Percentiles rank a stretch among this genome's conserved stretches.
Evolutionary conservation across 1,140 invertebrate genomes (phyloP).

Genomic region (Psilanteris sp.): DNA sequence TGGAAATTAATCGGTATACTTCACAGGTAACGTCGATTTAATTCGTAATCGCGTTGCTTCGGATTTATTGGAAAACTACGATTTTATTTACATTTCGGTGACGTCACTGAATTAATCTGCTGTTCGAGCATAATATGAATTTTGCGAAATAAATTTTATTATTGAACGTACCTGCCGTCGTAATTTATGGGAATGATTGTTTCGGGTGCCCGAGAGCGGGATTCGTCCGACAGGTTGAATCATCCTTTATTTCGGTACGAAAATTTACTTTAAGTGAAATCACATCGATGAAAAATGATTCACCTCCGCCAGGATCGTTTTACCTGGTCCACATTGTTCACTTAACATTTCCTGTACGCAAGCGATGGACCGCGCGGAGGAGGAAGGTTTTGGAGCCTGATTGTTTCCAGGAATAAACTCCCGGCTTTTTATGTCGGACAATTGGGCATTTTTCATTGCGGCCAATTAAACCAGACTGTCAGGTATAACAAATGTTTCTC

Average conservation of each 20-base stretch:
- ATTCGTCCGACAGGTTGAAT: slow-evolving; percentile 41
- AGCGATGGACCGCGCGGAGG: slow-evolving; percentile 3
- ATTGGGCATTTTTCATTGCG: slow-evolving; percentile 54
- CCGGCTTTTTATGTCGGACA: slow-evolving; percentile 31
- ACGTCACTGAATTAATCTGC: too few relatives aligned
- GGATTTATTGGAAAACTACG: too few relatives aligned
- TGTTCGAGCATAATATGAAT: too few relatives aligned
- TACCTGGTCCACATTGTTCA: slow-evolving; percentile 54
- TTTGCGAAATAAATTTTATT: slow-evolving; percentile 10
- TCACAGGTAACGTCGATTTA: too few relatives aligned
- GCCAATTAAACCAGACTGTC: slow-evolving; percentile 49
- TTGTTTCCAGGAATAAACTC: slow-evolving; percentile 50
- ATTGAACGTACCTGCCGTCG: not conserved
- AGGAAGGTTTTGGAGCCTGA: slow-evolving; percentile 44
- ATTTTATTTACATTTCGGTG: too few relatives aligned
- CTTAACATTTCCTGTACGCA: slow-evolving; percentile 34
- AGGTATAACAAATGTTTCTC: slow-evolving; percentile 43
- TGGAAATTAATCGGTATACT: too few relatives aligned
- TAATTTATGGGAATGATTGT: slow-evolving; percentile 50
- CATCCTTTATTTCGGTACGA: slow-evolving; percentile 50
- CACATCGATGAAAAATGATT: slow-evolving; percentile 59
- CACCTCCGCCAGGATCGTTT: slow-evolving; percentile 30
- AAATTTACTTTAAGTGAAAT: slow-evolving; percentile 52
- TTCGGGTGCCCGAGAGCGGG: slow-evolving; percentile 7
- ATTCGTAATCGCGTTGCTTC: too few relatives aligned